Conservation (phyloP, 2,888 invertebrate genomes). For the Drosophila greeni region DNA sequence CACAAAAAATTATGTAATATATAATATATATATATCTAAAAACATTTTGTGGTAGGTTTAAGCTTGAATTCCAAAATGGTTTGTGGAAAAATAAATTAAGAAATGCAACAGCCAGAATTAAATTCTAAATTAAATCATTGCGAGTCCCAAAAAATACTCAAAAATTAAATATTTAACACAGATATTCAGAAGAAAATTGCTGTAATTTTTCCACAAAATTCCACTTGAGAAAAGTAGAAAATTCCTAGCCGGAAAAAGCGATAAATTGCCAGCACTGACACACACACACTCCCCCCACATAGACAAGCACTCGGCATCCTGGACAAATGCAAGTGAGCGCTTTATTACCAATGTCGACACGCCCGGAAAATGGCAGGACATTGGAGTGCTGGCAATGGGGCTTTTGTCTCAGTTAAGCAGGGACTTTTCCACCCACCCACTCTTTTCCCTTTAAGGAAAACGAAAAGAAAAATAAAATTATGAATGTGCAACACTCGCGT, state of each 20-base stretch:
- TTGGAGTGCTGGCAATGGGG: slow-evolving; percentile 7
- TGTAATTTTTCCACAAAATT: neutral
- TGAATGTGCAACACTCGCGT: slow-evolving; percentile 51
- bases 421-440: neutral
- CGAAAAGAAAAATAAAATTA: slow-evolving; percentile 34
- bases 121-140: neutral
- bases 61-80: too few species aligned
- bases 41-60: neutral
- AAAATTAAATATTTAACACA: neutral
- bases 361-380: slow-evolving; percentile 31
- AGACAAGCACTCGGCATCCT: slow-evolving; percentile 18
- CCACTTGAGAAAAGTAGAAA: neutral
- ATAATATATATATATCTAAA: neutral
- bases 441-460: slow-evolving; percentile 10
- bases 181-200: neutral
- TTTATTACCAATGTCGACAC: slow-evolving; percentile 72
- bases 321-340: slow-evolving; percentile 61
- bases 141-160: neutral
- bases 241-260: neutral
- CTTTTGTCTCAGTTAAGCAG: slow-evolving; percentile 22
- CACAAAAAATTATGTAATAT: neutral
- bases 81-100: neutral
- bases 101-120: neutral
- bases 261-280: slow-evolving; percentile 3
- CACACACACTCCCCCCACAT: slow-evolving; percentile 1